Conservation (phyloP, 1,140 invertebrate species). For the Babylonia areolata region DNA sequence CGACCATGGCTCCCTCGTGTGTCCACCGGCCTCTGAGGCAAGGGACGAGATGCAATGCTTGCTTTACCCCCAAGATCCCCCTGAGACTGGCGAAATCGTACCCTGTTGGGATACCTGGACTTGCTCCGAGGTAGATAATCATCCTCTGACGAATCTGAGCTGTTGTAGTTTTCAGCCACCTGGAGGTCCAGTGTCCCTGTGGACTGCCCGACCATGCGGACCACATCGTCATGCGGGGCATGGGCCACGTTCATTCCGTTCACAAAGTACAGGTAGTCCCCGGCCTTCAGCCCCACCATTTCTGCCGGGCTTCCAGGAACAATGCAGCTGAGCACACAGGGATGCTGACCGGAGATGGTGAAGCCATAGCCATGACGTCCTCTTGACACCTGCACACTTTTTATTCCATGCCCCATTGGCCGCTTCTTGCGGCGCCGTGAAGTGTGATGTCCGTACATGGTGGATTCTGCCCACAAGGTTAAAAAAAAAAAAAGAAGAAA, state of each 20-base stretch:
- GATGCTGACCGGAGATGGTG: conserved; percentile 94
- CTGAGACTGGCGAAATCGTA: conserved; percentile 56
- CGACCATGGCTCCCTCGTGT: conserved; percentile 39
- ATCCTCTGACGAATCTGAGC: conserved; percentile 87
- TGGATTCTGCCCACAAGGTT: conserved; percentile 38
- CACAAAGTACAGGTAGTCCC: conserved; percentile 93
- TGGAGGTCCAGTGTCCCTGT: conserved; percentile 87
- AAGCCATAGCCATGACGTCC: conserved; percentile 93
- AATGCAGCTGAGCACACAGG: conserved; percentile 92
- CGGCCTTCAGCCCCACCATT: conserved; percentile 88
- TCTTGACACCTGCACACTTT: conserved; percentile 89
- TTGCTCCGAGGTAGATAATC: conserved; percentile 76
- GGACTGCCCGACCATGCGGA: conserved; percentile 90
- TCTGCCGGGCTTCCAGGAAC: conserved; percentile 90
- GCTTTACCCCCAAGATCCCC: not conserved
- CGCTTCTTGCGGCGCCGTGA: conserved; percentile 81
- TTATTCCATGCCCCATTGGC: conserved; percentile 87
- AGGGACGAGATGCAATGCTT: conserved; percentile 13
- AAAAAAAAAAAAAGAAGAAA: not conserved
- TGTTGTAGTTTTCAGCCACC: conserved; percentile 87
- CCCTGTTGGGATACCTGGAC: conserved; percentile 80
- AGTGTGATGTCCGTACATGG: conserved; percentile 47
- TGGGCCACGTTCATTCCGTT: conserved; percentile 92
- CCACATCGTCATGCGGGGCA: conserved; percentile 93
- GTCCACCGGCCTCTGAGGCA: conserved; percentile 28